A percentile compares a stretch with the other conserved stretches of the same genome.
phyloP scores from a whole-genome alignment of 2,888 invertebrate species.

The Drosophila nr. perissopoda region DNA sequence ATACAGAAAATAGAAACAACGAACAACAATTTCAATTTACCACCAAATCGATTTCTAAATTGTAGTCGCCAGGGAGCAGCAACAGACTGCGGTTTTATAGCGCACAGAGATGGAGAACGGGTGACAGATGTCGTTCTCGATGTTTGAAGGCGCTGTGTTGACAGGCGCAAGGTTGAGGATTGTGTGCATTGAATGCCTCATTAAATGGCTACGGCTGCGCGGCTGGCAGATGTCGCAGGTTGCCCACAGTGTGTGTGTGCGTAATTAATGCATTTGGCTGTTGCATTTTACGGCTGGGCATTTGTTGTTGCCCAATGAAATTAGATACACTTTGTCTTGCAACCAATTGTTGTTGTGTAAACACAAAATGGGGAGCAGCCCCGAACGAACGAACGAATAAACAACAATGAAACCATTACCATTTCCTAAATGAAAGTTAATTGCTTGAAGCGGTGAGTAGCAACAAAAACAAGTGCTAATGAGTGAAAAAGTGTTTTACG shows the following conservation, averaged over 20 bases:
- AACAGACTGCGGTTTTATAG: constrained; percentile 70
- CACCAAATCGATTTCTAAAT: constrained; percentile 75
- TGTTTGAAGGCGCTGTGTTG: constrained; percentile 53
- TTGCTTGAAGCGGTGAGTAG: constrained; percentile 34
- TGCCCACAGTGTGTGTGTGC: constrained; percentile 38
- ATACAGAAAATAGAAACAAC: constrained; percentile 44
- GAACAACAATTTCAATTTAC: constrained; percentile 75
- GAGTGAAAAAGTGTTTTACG: constrained; percentile 64
- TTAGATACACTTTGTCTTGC: constrained; percentile 73
- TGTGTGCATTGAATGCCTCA: constrained; percentile 78
- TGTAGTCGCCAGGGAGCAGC: constrained; percentile 54
- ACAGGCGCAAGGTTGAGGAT: constrained; percentile 70
- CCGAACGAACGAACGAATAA: constrained; percentile 10
- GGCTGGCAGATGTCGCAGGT: constrained; percentile 63
- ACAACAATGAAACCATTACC: constrained; percentile 42
- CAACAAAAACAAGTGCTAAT: constrained; percentile 69
- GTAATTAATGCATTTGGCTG: constrained; percentile 78
- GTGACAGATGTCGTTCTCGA: constrained; percentile 71
- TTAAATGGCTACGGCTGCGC: constrained; percentile 66
- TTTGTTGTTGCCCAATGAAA: constrained; percentile 63
- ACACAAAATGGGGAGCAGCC: constrained; percentile 58
- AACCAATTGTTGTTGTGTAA: constrained; percentile 69
- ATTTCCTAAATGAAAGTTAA: constrained; percentile 74
- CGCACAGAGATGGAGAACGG: constrained; percentile 49
- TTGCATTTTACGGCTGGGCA: constrained; percentile 67